Percentiles rank a stretch among this genome's conserved stretches.
Evolutionary conservation across 2,797 vertebrate species (phyloP).

Genomic region (Fundulus diaphanus): DNA sequence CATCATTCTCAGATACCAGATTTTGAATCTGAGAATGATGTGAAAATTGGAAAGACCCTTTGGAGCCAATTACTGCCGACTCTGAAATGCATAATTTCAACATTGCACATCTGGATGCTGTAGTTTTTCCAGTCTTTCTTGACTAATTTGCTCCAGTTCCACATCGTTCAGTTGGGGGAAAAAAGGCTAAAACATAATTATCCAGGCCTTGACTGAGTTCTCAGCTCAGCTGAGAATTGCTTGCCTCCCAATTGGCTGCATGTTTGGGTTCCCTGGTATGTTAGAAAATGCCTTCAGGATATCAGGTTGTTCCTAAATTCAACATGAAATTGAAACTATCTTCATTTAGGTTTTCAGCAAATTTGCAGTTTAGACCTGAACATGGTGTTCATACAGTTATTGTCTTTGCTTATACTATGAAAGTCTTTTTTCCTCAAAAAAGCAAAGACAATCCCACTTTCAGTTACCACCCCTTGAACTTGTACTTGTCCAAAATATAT

Average conservation of each 20-base stretch:
- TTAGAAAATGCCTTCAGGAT: constrained; percentile 14
- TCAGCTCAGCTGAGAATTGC: constrained; percentile 42
- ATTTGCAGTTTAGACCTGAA: background rate
- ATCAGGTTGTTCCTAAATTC: background rate
- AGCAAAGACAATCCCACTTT: too few species aligned
- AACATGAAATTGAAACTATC: background rate
- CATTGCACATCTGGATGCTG: constrained; percentile 65
- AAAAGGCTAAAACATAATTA: constrained; percentile 51
- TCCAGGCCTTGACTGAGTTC: constrained; percentile 49
- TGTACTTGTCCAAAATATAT: background rate
- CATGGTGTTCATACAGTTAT: background rate
- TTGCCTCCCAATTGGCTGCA: constrained; percentile 23
- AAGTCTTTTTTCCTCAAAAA: too few species aligned
- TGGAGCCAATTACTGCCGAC: constrained; percentile 58
- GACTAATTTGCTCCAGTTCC: constrained; percentile 52
- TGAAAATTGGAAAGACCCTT: constrained; percentile 55
- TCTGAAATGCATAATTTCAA: constrained; percentile 31
- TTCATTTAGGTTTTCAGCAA: background rate
- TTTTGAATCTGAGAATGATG: constrained; percentile 45
- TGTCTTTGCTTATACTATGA: too few species aligned
- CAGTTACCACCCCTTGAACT: background rate
- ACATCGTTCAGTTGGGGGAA: constrained; percentile 32
- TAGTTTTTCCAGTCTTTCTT: constrained; percentile 43
- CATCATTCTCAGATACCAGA: too few species aligned
- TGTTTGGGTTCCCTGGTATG: constrained; percentile 36